A percentile compares a stretch with the other conserved stretches of the same genome.
These are phyloP conservation scores for Eristalis arbustorum DNA, from an alignment of 2,888 invertebrate species.

Conservation along the genomic window DNA sequence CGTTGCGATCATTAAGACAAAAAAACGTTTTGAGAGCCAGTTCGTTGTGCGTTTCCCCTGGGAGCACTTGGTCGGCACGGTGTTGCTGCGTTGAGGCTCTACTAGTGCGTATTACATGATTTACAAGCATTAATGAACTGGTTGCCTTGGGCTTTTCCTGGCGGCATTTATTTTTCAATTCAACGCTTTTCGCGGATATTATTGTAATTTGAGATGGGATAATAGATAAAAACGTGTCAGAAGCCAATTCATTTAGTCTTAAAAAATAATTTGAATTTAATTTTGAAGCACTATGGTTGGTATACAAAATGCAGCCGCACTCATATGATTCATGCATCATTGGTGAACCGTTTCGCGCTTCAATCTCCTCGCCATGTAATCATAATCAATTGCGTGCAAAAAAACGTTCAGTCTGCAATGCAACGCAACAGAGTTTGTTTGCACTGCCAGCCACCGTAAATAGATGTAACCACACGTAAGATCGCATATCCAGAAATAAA, in stretches of 20 bases:
- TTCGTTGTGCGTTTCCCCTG: conserved; percentile 37
- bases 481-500: neutral
- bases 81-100: neutral
- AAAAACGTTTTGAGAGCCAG: conserved; percentile 35
- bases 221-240: conserved; percentile 17
- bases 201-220: conserved; percentile 24
- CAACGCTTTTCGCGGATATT: neutral
- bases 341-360: neutral
- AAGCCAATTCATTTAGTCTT: neutral
- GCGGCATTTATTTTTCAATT: conserved; percentile 53
- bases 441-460: neutral
- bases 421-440: neutral
- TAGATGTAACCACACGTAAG: neutral
- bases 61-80: conserved; percentile 24
- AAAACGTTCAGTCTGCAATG: neutral
- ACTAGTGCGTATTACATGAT: conserved; percentile 47
- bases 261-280: neutral
- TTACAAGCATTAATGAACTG: conserved; percentile 52
- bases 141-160: conserved; percentile 28
- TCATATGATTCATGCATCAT: neutral
- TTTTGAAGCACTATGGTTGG: neutral
- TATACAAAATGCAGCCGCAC: too few relatives aligned
- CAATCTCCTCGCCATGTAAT: neutral
- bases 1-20: conserved; percentile 50
- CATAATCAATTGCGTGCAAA: neutral